A percentile compares a stretch with the other conserved stretches of the same genome.
Conservation (phyloP, 2,797 vertebrate species). For the Meriones psammophilus region DNA sequence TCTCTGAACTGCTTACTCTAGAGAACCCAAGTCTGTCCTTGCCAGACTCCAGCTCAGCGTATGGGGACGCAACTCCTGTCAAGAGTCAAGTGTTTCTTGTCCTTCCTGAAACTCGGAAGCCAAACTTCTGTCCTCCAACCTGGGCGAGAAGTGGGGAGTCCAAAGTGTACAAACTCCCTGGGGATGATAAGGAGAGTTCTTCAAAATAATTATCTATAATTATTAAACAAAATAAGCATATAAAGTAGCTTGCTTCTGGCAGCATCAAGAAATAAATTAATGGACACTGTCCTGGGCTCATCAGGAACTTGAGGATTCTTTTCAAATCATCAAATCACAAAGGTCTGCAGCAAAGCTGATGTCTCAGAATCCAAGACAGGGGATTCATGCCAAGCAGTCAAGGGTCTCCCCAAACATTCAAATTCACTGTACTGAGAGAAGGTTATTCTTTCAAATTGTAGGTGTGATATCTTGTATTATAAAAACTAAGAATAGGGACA, state of each 20-base stretch:
- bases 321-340: neutral
- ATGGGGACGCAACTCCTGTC: accelerated
- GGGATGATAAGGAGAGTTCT: neutral
- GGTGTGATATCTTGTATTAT: neutral
- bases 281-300: neutral
- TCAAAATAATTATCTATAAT: slow-evolving; percentile 4
- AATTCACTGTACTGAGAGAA: neutral
- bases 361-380: neutral
- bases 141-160: neutral
- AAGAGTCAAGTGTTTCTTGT: neutral
- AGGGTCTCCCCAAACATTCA: neutral
- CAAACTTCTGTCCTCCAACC: neutral
- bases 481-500: neutral
- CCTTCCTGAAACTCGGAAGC: neutral
- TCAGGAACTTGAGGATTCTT: neutral
- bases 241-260: neutral
- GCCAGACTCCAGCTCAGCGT: accelerated
- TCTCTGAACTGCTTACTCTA: neutral
- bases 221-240: neutral
- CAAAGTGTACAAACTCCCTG: neutral
- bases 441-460: neutral
- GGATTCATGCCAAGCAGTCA: accelerated
- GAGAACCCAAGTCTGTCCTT: neutral
- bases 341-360: neutral
- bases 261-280: neutral